Evolutionary conservation across 1,140 invertebrate species (phyloP), one percentile per base, ranked within the genome.

Genomic region (Chrysomallon squamiferum): DNA sequence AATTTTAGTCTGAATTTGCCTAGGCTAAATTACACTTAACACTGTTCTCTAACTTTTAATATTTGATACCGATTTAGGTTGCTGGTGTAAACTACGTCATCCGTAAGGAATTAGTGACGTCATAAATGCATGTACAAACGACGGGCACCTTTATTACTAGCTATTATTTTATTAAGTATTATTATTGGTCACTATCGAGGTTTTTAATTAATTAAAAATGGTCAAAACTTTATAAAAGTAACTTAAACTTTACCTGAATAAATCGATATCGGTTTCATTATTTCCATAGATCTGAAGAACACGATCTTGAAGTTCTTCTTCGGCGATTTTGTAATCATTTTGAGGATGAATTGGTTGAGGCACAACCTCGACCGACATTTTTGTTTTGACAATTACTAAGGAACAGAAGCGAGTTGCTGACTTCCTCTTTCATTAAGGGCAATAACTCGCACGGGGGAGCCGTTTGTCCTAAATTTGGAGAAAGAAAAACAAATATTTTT

Each of bases 251-350:
- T 61, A 81, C 79, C 79, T 75, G 61, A 79, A 78, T 65, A 79
- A 62, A 45, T 78, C 68, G 29, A 71, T 62, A 11, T 73, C 72
- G 69, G 69, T 73, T 25, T 77, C 73, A 20, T 41, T 63, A 9
- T 66, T 68, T 38, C 79, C 79, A 68, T 79, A 79, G 5, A 79
- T 66, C 22, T 72, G 67, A 27, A 79, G 63, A 49, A 79, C 69
- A 57, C 72, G 74, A 64, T 77, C 73, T 64, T 81, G 79, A 22
- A 79, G 66, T 35, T 78, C 77, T 38, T 72, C 68, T 59, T 79
- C 79, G 1, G 77, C 66, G 13, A 68, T 47, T 3, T 59, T 47
- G 41, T 75, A 76, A 35, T 72, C 72, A 25, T 63, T 57, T 57
- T 65, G 45, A 49, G 38, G 47, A 35, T 49, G 63, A 29, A 18